Evolutionary conservation across 1,140 invertebrate genomes (phyloP), one percentile per base, ranked within the genome.

Genomic region (Atta cephalotes): DNA sequence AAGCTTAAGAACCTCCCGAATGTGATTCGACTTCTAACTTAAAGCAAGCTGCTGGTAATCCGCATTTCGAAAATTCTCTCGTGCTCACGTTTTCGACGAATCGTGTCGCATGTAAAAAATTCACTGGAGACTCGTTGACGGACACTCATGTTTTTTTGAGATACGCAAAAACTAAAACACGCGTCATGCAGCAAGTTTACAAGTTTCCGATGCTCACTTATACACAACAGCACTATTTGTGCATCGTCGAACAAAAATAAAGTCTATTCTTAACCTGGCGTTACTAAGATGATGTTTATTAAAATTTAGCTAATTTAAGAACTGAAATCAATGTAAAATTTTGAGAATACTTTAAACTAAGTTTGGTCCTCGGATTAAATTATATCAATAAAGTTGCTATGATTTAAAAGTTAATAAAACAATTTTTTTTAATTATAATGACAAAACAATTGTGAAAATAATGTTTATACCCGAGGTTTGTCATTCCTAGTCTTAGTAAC

Each of bases 1-100:
- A 21, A 49, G 12, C 65, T 39, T 39, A 25, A 58, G 45, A 84
- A 85, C 62, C 72, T 66, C 56, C 18, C 18, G 35, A 71, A n/a
- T 51, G 10, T 71, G n/a, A 81, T 71, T 71, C 49, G 66, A 58
- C 31, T 81, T 28, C 21, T 45, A 51, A 81, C 68, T 81, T 49
- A 25, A 53, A 10, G n/a, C 51, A 39, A 28, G 14, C 28, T 21
- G 56, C 16, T 68, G 21, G 14, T 68, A 80, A 80, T 35, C 45
- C 25, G 6, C 45, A 28, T 80, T 53, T 68, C n/a, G 28, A 53
- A 68, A 39, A 68, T 66, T 80, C 14, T 9, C 25, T 53, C 28
- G 56, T 5, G 56, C 18, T 45, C 58, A 16, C 58, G 16, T 78
- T 58, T 39, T 39, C 39, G 14, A 31, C 18, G 25, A 45, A 12